Conservation (phyloP, 2,888 invertebrate genomes). For the Scaptomyza reducta region DNA sequence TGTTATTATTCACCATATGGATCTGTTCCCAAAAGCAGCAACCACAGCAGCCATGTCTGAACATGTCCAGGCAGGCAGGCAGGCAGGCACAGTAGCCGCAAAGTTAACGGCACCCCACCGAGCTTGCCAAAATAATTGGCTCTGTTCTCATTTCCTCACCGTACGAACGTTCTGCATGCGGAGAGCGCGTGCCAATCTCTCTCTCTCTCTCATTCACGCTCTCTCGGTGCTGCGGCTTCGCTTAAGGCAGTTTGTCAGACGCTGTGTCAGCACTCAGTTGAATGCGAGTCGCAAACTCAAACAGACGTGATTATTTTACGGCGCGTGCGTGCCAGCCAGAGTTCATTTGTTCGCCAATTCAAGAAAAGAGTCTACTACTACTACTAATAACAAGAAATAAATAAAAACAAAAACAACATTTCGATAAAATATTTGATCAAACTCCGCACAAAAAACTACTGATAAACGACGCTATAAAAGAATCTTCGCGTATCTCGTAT, state of each 20-base stretch:
- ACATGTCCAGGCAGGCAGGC: conserved; percentile 28
- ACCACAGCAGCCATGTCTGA: conserved; percentile 16
- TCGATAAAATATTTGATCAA: conserved; percentile 49
- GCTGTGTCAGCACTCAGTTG: conserved; percentile 59
- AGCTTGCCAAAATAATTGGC: conserved; percentile 61
- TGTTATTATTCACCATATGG: conserved; percentile 14
- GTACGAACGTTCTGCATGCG: background rate
- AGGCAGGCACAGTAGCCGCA: background rate
- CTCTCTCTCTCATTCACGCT: conserved; percentile 5
- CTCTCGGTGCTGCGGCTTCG: conserved; percentile 26
- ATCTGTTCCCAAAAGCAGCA: conserved; percentile 22
- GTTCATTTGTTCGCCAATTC: background rate
- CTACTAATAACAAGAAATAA: background rate
- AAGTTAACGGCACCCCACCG: conserved; percentile 35
- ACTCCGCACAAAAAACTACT: conserved; percentile 23
- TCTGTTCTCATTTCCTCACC: conserved; percentile 10
- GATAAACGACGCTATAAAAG: conserved; percentile 41
- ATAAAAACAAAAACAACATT: conserved; percentile 15
- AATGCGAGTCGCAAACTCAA: conserved; percentile 64
- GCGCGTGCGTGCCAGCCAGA: conserved; percentile 61
- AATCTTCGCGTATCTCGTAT: conserved; percentile 27
- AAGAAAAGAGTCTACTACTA: conserved; percentile 12
- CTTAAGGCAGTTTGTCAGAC: conserved; percentile 40
- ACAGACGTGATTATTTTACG: conserved; percentile 55
- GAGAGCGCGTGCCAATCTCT: conserved; percentile 38